Evolutionary conservation across 2,888 invertebrate genomes (phyloP), one percentile per base, ranked within the genome.

Genomic region (Dryomyza anilis): DNA sequence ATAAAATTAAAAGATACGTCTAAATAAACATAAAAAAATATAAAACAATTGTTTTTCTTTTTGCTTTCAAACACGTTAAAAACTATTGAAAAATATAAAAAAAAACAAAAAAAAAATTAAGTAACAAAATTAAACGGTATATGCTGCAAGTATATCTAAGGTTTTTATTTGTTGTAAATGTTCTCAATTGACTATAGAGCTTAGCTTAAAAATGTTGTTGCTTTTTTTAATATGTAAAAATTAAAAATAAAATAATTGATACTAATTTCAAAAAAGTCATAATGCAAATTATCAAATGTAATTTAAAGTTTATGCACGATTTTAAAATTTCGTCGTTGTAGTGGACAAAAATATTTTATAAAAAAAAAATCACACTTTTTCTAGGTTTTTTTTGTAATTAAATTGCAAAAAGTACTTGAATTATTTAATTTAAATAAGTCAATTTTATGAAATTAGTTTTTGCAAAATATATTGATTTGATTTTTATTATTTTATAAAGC

Each of bases 181-280:
- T 48, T 23, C 16, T 52, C 33, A 55, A 55, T 55, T 55, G 55
- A 55, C 55, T 55, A 55, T 55, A 7, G 36, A 55, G 55, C 36
- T 33, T 36, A 36, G 55, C 55, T 55, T 55, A 55, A 39, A 12
- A 48, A 16, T n/a, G n/a, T n/a, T n/a, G n/a, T n/a, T n/a, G n/a
- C n/a, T n/a, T n/a, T n/a, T n/a, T n/a, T n/a, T n/a, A n/a, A n/a
- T n/a, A n/a, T n/a, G n/a, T n/a, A n/a, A n/a, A 10, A 25, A 25
- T 50, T 50, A 25, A 50, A n/a, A 23, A 50, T 50, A 25, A 50
- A 3, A 25, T 50, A 25, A 21, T 50, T 50, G 39, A 39, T 39
- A n/a, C n/a, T n/a, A n/a, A n/a, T n/a, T n/a, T n/a, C n/a, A n/a
- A n/a, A n/a, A n/a, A n/a, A 25, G 25, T 8, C 7, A n/a, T 50